These are phyloP conservation scores for Torymus tubicola DNA, from an alignment of 2,888 invertebrate species.

Conservation along the genomic window DNA sequence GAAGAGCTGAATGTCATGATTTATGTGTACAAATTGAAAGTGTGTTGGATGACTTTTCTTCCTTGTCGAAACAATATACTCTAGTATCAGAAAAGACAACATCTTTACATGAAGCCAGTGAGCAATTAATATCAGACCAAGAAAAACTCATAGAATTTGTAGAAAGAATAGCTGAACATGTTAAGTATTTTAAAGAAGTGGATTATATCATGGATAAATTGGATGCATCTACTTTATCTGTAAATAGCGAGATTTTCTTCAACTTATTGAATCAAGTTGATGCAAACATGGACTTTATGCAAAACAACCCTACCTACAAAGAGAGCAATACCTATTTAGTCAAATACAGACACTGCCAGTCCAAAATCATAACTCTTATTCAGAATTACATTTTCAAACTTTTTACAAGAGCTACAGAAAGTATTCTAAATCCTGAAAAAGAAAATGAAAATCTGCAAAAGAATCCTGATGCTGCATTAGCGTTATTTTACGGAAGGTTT, in stretches of 20 bases:
- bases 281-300: constrained; percentile 90
- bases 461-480: constrained; percentile 84
- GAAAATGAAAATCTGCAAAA: constrained; percentile 64
- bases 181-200: constrained; percentile 91
- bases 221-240: constrained; percentile 87
- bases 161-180: constrained; percentile 86
- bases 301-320: constrained; percentile 87
- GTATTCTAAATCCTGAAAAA: constrained; percentile 68
- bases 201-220: constrained; percentile 88
- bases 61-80: constrained; percentile 87
- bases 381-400: constrained; percentile 87
- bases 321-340: constrained; percentile 89
- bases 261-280: constrained; percentile 90
- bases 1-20: constrained; percentile 83
- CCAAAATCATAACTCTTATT: constrained; percentile 87
- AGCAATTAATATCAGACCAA: constrained; percentile 93
- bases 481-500: constrained; percentile 95
- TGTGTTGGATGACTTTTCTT: constrained; percentile 84
- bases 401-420: constrained; percentile 86
- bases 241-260: constrained; percentile 90
- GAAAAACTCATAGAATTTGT: constrained; percentile 88
- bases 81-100: constrained; percentile 94
- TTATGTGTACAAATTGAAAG: constrained; percentile 82
- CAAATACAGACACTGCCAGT: constrained; percentile 90
- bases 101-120: constrained; percentile 93